These are phyloP conservation scores for Cardinalis cardinalis DNA, from an alignment of 2,113 vertebrate genomes.

Conservation along the genomic window DNA sequence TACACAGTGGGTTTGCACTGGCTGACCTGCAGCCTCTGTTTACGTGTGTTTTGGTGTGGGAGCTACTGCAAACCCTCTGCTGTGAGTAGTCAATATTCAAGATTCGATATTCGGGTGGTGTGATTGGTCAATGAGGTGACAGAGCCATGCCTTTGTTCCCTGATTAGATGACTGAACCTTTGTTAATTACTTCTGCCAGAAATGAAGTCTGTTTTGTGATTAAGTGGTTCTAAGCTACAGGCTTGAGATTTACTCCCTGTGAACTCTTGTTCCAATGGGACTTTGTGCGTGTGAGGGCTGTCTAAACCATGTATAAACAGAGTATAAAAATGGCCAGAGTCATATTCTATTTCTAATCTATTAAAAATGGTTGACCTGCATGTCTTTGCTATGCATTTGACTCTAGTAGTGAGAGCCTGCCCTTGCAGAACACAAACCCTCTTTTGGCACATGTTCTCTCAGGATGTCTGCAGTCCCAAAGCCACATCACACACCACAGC, in stretches of 20 bases:
- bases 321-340: neutral
- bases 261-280: constrained; percentile 42
- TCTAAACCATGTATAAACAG: neutral
- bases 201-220: constrained; percentile 66
- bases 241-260: constrained; percentile 62
- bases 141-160: constrained; percentile 45
- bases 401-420: neutral
- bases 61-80: neutral
- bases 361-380: neutral
- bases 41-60: neutral
- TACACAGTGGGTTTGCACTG: neutral
- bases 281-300: neutral
- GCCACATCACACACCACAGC: neutral
- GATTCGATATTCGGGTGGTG: constrained; percentile 29
- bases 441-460: neutral
- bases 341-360: neutral
- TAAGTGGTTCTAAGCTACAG: constrained; percentile 61
- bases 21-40: neutral
- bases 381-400: neutral
- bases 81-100: constrained; percentile 21
- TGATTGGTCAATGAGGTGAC: constrained; percentile 57
- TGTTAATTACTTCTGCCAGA: constrained; percentile 71
- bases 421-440: neutral
- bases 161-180: constrained; percentile 60
- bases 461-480: neutral